Evolutionary conservation across 2,888 invertebrate species (phyloP).

Genomic region (Trypoxylon attenuatum): DNA sequence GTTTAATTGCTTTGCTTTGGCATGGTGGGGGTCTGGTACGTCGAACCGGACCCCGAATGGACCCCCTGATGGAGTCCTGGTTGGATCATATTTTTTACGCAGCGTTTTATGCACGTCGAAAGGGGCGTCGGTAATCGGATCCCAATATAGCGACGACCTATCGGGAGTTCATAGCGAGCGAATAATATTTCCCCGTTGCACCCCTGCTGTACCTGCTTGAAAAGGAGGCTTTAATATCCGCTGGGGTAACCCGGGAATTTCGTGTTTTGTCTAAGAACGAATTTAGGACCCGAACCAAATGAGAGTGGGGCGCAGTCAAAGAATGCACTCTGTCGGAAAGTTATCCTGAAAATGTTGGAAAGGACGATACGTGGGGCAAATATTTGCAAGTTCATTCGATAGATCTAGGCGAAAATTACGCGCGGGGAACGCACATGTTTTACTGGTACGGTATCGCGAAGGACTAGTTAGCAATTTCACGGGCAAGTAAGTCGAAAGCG

Average conservation of each 20-base stretch:
- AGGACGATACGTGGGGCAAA: no score
- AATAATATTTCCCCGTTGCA: background rate
- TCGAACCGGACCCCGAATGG: background rate
- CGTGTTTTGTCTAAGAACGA: no score
- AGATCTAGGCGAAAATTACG: no score
- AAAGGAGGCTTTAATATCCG: background rate
- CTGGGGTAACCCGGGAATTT: no score
- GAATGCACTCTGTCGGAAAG: no score
- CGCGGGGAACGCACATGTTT: no score
- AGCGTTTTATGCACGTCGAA: background rate
- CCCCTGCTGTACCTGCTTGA: background rate
- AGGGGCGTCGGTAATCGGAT: background rate
- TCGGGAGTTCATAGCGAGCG: background rate
- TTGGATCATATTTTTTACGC: background rate
- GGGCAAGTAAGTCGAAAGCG: constrained; percentile 34
- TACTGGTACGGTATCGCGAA: constrained; percentile 41
- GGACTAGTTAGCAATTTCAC: constrained; percentile 51
- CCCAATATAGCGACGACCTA: background rate
- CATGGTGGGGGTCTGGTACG: background rate
- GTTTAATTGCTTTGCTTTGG: constrained; percentile 6
- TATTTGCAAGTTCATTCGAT: no score
- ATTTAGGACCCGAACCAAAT: no score
- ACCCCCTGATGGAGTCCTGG: no score
- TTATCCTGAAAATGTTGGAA: no score
- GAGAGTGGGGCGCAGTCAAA: no score